Evolutionary conservation across 2,113 vertebrate species (phyloP).

Genomic region (Psilopsiagon aymara): DNA sequence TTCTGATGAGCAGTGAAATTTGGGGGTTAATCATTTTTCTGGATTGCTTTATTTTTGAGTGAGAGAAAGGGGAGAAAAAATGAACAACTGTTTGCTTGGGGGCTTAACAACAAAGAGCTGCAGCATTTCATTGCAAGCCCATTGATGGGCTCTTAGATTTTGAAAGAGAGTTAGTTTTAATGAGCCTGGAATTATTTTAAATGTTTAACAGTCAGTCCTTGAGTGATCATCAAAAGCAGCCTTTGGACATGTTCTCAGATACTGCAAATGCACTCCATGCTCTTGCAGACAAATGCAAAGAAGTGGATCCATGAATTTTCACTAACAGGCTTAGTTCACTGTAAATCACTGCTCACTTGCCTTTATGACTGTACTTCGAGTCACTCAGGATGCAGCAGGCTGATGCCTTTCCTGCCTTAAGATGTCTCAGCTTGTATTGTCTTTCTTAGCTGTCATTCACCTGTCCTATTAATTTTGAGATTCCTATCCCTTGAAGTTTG

Average conservation of each 20-base stretch:
- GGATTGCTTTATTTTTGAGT: not conserved
- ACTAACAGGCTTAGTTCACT: conserved; percentile 51
- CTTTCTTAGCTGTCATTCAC: conserved; percentile 43
- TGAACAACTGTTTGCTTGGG: not conserved
- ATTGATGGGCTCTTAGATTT: conserved; percentile 30
- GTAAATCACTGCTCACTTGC: conserved; percentile 46
- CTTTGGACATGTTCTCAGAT: conserved; percentile 48
- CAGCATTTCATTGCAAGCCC: not conserved
- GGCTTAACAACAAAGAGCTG: conserved; percentile 41
- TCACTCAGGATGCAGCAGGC: conserved; percentile 25
- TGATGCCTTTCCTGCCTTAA: conserved; percentile 48
- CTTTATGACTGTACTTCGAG: conserved; percentile 38
- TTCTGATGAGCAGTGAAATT: conserved; percentile 13
- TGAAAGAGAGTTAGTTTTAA: conserved; percentile 54
- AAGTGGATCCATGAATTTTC: conserved; percentile 51
- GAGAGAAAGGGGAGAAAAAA: not conserved
- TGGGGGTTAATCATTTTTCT: conserved; percentile 16
- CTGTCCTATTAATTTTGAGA: conserved; percentile 58
- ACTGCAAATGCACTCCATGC: conserved; percentile 32
- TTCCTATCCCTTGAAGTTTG: conserved; percentile 54
- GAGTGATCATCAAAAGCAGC: conserved; percentile 64
- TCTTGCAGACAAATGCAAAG: conserved; percentile 38
- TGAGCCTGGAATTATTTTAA: conserved; percentile 51
- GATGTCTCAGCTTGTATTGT: not conserved
- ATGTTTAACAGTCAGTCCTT: conserved; percentile 61